Evolutionary conservation across 2,113 vertebrate species (phyloP), one percentile per base, ranked within the genome.

Genomic region (Chionodraco myersi): DNA sequence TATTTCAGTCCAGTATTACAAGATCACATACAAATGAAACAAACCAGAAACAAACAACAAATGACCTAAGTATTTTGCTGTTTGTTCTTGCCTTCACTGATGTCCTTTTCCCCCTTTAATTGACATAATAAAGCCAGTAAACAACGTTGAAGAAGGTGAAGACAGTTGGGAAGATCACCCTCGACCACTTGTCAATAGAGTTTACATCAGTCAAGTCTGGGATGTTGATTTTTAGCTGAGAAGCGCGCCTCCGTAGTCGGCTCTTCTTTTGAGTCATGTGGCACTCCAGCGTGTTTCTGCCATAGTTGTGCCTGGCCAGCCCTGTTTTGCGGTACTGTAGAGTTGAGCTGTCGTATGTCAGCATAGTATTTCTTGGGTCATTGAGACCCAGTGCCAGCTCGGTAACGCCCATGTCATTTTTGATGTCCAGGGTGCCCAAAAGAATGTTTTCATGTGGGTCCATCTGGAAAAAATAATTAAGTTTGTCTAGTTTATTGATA

Each of bases 121-220:
- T 99, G 95, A 99, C 94, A 83, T 99, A 99, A 87, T 99, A 99
- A 92, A 99, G 97, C 98, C 98, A 99, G 85, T 99, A 99, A 92
- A 99, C 88, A 52, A 99, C 95, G 89, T 99, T 99, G 95, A 99
- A 99, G 91, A 99, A 97, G 89, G 96, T 97, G 90, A 99, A 99
- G 88, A 99, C 97, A 6, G 98, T 97, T 2, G 98, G 98, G 93
- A 99, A 99, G 92, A 99, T 98, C 79, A 99, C 96, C 93, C 98
- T 96, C 0, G 98, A 99, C 97, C 98, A 99, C 88, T 97, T 97
- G 92, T 99, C 98, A 75, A 99, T 99, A 92, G 97, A 97, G 91
- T 99, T 99, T 74, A 99, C 98, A 84, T 99, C 98, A 94, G 98
- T 97, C 96, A 99, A 95, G 94, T 99, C 97, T 66, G 98, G 98